Evolutionary conservation across 2,113 vertebrate genomes (phyloP).

Genomic region (Dermatemys mawii): DNA sequence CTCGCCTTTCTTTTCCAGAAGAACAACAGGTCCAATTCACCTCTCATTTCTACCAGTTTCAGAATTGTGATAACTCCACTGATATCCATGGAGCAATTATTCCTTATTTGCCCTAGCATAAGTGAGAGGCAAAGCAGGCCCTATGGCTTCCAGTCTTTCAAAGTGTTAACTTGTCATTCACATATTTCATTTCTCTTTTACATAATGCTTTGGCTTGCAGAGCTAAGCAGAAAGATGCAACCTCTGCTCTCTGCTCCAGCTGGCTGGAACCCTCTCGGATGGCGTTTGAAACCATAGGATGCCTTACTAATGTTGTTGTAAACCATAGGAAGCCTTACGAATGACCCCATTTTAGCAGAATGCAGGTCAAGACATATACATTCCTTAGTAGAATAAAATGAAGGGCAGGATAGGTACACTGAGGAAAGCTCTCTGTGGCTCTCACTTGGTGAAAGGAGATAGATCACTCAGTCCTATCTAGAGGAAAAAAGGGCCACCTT

Average conservation of each 20-base stretch:
- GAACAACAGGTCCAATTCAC: not conserved
- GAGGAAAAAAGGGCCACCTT: not conserved
- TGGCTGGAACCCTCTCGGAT: not conserved
- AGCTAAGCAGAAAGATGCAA: not conserved
- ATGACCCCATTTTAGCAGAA: not conserved
- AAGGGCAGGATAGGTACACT: not conserved
- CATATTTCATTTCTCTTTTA: not conserved
- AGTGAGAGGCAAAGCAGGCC: not conserved
- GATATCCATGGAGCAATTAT: not conserved
- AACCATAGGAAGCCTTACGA: not conserved
- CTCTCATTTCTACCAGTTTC: not conserved
- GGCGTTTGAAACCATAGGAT: not conserved
- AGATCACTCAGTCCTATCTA: not conserved
- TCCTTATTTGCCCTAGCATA: accelerated
- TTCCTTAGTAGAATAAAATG: accelerated
- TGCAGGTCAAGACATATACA: not conserved
- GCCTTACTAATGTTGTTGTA: not conserved
- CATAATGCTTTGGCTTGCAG: not conserved
- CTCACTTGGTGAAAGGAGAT: not conserved
- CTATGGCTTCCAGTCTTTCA: not conserved
- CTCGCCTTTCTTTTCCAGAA: not conserved
- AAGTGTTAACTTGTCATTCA: not conserved
- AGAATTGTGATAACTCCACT: not conserved
- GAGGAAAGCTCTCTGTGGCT: not conserved
- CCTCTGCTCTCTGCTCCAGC: not conserved